A percentile compares a stretch with the other conserved stretches of the same genome.
These are phyloP conservation scores for Phenganax stokvisi DNA, from an alignment of 92 coral and sea anemone species.

Conservation along the genomic window DNA sequence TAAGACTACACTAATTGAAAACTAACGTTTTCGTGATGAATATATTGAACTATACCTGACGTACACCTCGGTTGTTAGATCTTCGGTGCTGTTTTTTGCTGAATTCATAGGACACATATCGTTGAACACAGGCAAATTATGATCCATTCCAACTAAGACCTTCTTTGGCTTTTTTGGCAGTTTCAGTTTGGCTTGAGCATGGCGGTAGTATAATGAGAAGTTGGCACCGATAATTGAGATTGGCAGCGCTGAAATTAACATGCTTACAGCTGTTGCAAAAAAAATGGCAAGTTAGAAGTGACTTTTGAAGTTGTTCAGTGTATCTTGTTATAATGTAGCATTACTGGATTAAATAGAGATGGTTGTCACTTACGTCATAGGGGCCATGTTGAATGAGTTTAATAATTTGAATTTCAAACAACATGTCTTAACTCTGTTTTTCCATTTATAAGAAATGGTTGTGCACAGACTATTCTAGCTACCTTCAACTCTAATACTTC, in stretches of 20 bases:
- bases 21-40: neutral
- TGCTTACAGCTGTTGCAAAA: conserved; percentile 65
- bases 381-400: too few relatives aligned
- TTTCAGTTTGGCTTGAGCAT: conserved; percentile 96
- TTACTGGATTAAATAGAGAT: neutral
- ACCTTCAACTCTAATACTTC: too few relatives aligned
- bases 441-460: too few relatives aligned
- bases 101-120: conserved; percentile 44
- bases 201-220: conserved; percentile 92
- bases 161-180: conserved; percentile 87
- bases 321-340: neutral
- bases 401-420: too few relatives aligned
- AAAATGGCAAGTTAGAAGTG: conserved; percentile 28
- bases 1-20: neutral
- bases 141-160: conserved; percentile 70
- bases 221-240: conserved; percentile 95
- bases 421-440: too few relatives aligned
- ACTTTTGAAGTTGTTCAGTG: neutral
- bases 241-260: conserved; percentile 90
- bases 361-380: too few relatives aligned
- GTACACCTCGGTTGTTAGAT: conserved; percentile 33
- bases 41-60: neutral
- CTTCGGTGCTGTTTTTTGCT: conserved; percentile 21
- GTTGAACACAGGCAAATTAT: conserved; percentile 53
- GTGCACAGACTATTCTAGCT: too few relatives aligned